Evolutionary conservation across 2,113 vertebrate species (phyloP), one percentile per base, ranked within the genome.

Genomic region (Ariopsis seemanni): DNA sequence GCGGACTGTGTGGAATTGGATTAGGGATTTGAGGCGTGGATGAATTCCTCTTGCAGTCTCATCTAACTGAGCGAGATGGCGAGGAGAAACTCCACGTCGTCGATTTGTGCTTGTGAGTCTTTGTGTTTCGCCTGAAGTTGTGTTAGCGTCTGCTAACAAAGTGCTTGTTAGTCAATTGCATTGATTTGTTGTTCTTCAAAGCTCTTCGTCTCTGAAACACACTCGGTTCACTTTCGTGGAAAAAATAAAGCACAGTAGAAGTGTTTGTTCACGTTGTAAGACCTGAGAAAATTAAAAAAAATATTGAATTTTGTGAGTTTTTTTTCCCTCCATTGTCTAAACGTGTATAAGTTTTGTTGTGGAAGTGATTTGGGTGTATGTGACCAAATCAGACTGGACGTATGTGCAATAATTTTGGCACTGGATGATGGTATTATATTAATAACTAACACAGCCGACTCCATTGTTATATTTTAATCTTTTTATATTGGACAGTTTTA

Each of bases 71-170:
- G 1, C 2, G 60, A 27, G 82, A 4, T 7, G 48, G 48, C 1
- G 25, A 83, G 25, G 62, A 63, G 60, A 53, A 83, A 69, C 14
- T 83, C 22, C 42, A 20, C 25, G n/a, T n/a, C 50, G 14, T 17
- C 53, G 60, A 57, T 81, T 42, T 62, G 57, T 5, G 9, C 30
- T 20, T 4, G 6, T 8, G n/a, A 20, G 79, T 83, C 20, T 62
- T 69, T 63, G 30, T 67, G 52, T 79, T 67, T 58, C 52, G 72
- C 74, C 63, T 17, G n/a, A 62, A 83, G 63, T 22, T 69, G 12
- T 20, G 82, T 72, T 62, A 83, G 75, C 52, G 25, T 12, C 81
- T 72, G 25, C 78, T 87, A 84, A 89, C 85, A 87, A 89, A 89
- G 74, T 78, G 81, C 74, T 81, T 50, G 57, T 71, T 63, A 87